A percentile compares a stretch with the other conserved stretches of the same genome.
Evolutionary conservation across 2,113 vertebrate genomes (phyloP).

Genomic region (Apodemus sylvaticus): DNA sequence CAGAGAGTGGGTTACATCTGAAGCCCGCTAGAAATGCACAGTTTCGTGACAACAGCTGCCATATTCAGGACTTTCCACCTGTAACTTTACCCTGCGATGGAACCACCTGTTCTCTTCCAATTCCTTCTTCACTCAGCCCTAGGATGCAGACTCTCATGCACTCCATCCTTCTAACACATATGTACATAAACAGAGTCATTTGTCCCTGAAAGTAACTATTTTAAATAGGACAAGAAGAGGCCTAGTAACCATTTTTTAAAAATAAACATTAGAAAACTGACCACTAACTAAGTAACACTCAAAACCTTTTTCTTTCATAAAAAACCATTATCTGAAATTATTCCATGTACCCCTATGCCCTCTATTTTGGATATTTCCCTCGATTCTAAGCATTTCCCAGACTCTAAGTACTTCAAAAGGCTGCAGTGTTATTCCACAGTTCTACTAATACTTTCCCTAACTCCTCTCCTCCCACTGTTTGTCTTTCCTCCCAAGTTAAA

Average conservation of each 20-base stretch:
- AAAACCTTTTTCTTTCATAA: not conserved
- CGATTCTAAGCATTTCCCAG: not conserved
- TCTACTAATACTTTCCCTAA: not conserved
- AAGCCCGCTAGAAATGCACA: not conserved
- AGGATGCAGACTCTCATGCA: not conserved
- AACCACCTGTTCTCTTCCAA: not conserved
- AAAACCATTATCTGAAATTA: not conserved
- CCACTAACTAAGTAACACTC: not conserved
- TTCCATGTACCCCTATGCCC: not conserved
- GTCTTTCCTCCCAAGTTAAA: not conserved
- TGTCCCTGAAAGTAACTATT: not conserved
- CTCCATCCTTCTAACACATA: not conserved
- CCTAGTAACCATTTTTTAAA: not conserved
- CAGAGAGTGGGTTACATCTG: not conserved
- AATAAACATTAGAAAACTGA: slow-evolving; percentile 3
- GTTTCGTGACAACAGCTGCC: not conserved
- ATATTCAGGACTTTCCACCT: not conserved
- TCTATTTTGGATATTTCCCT: slow-evolving; percentile 7
- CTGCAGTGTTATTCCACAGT: not conserved
- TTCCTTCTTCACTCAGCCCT: not conserved
- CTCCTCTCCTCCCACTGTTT: not conserved
- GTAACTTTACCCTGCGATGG: not conserved
- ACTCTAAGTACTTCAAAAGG: not conserved
- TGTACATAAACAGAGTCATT: not conserved
- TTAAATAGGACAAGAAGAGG: not conserved